Conservation (phyloP, 2,888 invertebrate genomes). For the Heliothis peltigera region DNA sequence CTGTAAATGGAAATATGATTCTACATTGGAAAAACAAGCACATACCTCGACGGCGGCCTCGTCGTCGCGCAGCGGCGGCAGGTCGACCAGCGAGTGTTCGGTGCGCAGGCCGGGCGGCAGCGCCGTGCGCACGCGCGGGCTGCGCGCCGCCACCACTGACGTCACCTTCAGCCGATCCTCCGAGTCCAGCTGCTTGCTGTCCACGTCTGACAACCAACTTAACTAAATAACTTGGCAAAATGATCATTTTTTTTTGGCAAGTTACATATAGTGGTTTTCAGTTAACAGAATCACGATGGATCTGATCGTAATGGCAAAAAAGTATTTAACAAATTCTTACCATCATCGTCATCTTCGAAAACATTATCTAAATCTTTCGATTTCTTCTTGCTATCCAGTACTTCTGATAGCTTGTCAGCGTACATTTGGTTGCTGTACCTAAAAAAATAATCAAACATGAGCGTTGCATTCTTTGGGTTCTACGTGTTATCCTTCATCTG, state of each 20-base stretch:
- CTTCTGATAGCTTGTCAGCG: constrained; percentile 92
- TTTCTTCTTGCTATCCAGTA: constrained; percentile 88
- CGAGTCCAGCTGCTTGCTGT: constrained; percentile 88
- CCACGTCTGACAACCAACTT: constrained; percentile 61
- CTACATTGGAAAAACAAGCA: no score
- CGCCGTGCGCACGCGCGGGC: constrained; percentile 92
- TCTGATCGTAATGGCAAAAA: no score
- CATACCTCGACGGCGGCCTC: constrained; percentile 84
- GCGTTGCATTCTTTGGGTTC: no score
- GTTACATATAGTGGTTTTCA: no score
- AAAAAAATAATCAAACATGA: constrained; percentile 62
- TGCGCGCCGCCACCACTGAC: constrained; percentile 93
- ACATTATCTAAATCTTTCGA: constrained; percentile 73
- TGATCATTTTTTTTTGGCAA: no score
- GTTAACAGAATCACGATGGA: no score
- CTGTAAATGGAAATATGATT: no score
- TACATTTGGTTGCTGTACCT: constrained; percentile 92
- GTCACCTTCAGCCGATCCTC: constrained; percentile 95
- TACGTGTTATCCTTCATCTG: no score
- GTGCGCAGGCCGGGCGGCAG: constrained; percentile 90
- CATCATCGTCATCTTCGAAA: constrained; percentile 77
- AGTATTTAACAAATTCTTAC: constrained; percentile 18
- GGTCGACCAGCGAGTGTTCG: constrained; percentile 82
- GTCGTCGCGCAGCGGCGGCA: constrained; percentile 74
- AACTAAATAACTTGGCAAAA: background rate